These are phyloP conservation scores for Ceratitis capitata DNA, from an alignment of 1,140 invertebrate genomes.

Conservation along the genomic window DNA sequence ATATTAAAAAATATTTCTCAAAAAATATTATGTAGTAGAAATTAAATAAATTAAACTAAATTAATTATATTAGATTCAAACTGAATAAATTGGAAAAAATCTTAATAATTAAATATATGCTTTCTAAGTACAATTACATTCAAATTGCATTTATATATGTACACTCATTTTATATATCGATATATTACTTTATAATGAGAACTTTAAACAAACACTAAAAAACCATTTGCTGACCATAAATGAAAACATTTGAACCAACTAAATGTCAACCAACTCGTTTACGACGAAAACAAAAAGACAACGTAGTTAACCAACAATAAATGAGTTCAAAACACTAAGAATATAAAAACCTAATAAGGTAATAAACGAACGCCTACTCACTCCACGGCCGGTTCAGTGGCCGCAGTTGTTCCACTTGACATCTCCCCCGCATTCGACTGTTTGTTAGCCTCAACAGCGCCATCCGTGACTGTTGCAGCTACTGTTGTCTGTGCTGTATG, in stretches of 20 bases:
- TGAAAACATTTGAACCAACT: not conserved
- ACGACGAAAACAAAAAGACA: not conserved
- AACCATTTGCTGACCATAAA: not conserved
- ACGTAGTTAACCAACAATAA: not conserved
- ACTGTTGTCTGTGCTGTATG: slow-evolving; percentile 7
- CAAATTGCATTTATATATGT: too few species aligned
- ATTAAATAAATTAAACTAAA: too few species aligned
- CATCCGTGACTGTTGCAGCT: slow-evolving; percentile 12
- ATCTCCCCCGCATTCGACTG: not conserved
- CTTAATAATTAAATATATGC: too few species aligned
- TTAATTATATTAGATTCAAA: too few species aligned
- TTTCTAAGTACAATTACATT: too few species aligned
- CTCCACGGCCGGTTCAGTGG: not conserved
- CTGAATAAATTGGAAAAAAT: too few species aligned
- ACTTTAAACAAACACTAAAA: not conserved
- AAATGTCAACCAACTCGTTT: not conserved
- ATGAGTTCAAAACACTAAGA: not conserved
- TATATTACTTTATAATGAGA: not conserved
- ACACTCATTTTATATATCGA: too few species aligned
- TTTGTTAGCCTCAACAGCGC: not conserved
- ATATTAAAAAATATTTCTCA: too few species aligned
- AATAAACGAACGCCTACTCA: not conserved
- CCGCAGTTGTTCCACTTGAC: not conserved
- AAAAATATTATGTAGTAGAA: too few species aligned
- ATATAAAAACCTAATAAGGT: not conserved